A percentile compares a stretch with the other conserved stretches of the same genome.
Conservation (phyloP, 2,113 vertebrate species). For the Romanogobio albipinnatus region DNA sequence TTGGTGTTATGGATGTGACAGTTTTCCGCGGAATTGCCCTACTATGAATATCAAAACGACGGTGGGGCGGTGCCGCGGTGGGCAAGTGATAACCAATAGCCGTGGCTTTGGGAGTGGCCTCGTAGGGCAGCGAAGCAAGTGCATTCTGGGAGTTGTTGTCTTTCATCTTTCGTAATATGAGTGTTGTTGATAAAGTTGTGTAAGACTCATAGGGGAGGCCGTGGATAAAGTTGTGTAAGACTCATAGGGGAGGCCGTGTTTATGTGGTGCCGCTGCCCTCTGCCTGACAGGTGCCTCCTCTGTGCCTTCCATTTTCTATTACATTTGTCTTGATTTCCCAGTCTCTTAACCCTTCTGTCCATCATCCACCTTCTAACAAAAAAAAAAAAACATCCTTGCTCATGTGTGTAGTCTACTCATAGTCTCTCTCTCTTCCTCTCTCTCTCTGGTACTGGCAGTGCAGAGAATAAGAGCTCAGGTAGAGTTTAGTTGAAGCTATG, state of each 20-base stretch:
- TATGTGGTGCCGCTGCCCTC: neutral
- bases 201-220: neutral
- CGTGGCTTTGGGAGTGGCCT: no score
- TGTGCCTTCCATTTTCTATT: neutral
- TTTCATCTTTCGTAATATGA: neutral
- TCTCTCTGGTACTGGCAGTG: neutral
- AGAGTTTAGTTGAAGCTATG: neutral
- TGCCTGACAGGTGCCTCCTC: conserved; percentile 1
- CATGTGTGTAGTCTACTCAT: neutral
- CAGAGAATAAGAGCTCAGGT: neutral
- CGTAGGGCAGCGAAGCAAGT: no score
- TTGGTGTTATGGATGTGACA: no score
- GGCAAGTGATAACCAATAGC: no score
- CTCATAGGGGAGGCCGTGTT: neutral
- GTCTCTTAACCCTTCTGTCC: neutral
- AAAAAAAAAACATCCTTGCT: neutral
- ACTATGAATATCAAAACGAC: no score
- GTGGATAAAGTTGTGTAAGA: neutral
- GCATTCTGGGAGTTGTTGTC: no score
- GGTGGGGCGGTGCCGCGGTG: no score
- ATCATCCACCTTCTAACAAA: neutral
- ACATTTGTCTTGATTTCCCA: neutral
- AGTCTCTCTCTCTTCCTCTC: neutral
- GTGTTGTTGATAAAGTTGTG: conserved; percentile 26
- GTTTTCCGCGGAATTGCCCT: no score